A percentile compares a stretch with the other conserved stretches of the same genome.
Evolutionary conservation across 1,140 invertebrate species (phyloP).

Genomic region (Diorhabda carinulata): DNA sequence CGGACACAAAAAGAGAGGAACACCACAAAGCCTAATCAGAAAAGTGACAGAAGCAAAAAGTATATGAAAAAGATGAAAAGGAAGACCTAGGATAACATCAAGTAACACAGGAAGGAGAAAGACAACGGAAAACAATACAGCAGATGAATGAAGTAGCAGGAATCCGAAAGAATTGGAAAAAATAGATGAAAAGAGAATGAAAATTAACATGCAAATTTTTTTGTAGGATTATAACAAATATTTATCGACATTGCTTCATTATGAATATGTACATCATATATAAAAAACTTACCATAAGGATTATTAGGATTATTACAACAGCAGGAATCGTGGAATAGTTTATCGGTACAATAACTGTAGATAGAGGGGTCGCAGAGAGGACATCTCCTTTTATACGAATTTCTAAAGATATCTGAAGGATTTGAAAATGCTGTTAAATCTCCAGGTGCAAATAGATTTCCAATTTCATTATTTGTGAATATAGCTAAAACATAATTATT

Average conservation of each 20-base stretch:
- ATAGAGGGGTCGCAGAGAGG: constrained; percentile 71
- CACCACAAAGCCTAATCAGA: no score
- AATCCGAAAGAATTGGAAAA: no score
- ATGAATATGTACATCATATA: not conserved
- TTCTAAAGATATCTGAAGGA: not conserved
- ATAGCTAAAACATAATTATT: no score
- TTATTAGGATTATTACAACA: constrained; percentile 59
- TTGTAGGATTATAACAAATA: not conserved
- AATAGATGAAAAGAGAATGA: no score
- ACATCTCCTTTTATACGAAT: constrained; percentile 48
- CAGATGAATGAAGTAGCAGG: no score
- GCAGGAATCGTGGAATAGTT: constrained; percentile 69
- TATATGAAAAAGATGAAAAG: no score
- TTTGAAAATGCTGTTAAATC: not conserved
- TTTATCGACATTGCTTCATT: not conserved
- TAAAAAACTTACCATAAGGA: constrained; percentile 52
- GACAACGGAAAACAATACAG: no score
- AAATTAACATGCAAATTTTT: not conserved
- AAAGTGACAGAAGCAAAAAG: no score
- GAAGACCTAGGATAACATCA: no score
- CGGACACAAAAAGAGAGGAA: no score
- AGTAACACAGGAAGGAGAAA: no score
- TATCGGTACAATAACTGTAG: constrained; percentile 68
- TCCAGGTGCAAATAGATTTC: not conserved
- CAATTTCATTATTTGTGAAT: no score